Percentiles rank a stretch among this genome's conserved stretches.
These are phyloP conservation scores for Microtus pennsylvanicus DNA, from an alignment of 2,113 vertebrate species.

Conservation along the genomic window DNA sequence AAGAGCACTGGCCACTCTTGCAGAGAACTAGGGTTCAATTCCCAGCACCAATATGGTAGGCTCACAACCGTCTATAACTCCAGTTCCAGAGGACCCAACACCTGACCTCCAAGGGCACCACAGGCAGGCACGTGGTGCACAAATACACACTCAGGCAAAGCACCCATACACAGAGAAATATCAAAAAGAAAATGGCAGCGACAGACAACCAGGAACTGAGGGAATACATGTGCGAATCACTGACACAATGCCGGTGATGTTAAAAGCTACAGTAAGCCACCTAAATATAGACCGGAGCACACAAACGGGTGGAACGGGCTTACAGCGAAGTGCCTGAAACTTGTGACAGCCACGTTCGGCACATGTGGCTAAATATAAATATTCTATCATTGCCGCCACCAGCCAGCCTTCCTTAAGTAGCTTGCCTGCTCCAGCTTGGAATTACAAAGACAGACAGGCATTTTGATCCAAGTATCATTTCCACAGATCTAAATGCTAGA, in stretches of 20 bases:
- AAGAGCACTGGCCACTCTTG: background rate
- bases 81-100: background rate
- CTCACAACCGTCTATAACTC: background rate
- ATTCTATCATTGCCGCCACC: constrained; percentile 41
- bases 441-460: background rate
- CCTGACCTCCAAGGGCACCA: too few relatives aligned
- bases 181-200: background rate
- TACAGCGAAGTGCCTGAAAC: constrained; percentile 53
- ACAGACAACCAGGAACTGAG: background rate
- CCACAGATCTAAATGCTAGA: background rate
- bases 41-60: background rate
- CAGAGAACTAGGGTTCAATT: background rate
- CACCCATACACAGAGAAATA: background rate
- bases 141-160: background rate
- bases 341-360: constrained; percentile 62
- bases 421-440: background rate
- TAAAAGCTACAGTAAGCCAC: constrained; percentile 63
- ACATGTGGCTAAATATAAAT: constrained; percentile 80
- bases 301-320: constrained; percentile 3
- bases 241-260: background rate
- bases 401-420: constrained; percentile 15
- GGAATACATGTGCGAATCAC: constrained; percentile 16
- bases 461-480: background rate
- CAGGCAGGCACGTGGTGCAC: background rate
- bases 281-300: constrained; percentile 73